These are phyloP conservation scores for Atethmia centrago DNA, from an alignment of 2,888 invertebrate species.

Conservation along the genomic window DNA sequence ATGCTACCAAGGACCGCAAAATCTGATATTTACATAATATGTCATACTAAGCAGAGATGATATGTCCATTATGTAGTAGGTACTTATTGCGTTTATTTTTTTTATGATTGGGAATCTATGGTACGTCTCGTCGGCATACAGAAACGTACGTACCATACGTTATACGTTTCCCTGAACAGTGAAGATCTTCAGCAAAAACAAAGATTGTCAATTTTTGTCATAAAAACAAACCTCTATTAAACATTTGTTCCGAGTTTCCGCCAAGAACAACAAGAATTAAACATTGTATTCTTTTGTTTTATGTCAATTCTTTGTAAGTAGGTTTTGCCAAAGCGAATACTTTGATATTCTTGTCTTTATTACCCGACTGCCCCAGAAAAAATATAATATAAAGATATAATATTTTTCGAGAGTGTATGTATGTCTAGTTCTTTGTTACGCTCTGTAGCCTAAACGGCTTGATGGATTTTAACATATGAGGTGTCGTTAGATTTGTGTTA, in stretches of 20 bases:
- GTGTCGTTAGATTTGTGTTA: no score
- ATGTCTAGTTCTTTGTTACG: no score
- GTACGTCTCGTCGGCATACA: not conserved
- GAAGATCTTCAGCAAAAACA: not conserved
- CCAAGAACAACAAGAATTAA: not conserved
- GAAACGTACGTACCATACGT: no score
- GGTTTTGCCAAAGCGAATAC: not conserved
- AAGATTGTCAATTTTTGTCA: not conserved
- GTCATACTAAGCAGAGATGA: not conserved
- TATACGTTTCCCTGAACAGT: not conserved
- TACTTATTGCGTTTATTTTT: no score
- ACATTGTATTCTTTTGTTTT: conserved; percentile 9
- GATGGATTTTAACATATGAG: no score
- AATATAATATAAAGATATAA: no score
- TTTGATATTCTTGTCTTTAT: conserved; percentile 13
- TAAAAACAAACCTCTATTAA: conserved; percentile 9
- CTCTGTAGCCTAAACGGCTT: no score
- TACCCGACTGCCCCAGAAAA: no score
- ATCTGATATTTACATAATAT: no score
- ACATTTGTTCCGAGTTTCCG: not conserved
- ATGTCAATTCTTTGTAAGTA: conserved; percentile 1
- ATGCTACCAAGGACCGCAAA: not conserved
- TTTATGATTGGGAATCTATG: no score
- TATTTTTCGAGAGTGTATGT: no score
- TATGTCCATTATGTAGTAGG: not conserved